Evolutionary conservation across 2,888 invertebrate genomes (phyloP).

Genomic region (Leucophora obtusa): DNA sequence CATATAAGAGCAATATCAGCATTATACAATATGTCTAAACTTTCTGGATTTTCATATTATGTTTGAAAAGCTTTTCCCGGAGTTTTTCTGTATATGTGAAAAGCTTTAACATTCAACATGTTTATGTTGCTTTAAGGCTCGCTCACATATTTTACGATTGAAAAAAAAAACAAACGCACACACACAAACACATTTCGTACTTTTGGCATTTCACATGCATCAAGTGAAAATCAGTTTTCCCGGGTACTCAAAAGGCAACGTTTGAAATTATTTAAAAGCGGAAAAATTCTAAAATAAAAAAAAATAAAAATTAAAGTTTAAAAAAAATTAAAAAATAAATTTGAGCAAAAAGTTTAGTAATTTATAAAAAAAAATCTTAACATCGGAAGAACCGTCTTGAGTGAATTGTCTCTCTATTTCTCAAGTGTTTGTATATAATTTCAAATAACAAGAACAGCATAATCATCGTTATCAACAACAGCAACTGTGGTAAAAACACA

Average conservation of each 20-base stretch:
- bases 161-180: background rate
- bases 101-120: constrained; percentile 60
- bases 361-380: background rate
- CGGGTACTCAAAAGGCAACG: constrained; percentile 77
- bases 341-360: background rate
- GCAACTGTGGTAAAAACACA: constrained; percentile 1
- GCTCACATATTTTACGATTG: constrained; percentile 8
- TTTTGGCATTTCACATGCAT: constrained; percentile 72
- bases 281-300: constrained; percentile 12
- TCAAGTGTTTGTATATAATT: background rate
- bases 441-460: too few relatives aligned
- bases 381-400: background rate
- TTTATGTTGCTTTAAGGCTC: constrained; percentile 48
- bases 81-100: constrained; percentile 44
- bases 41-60: constrained; percentile 37
- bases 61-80: constrained; percentile 57
- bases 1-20: too few relatives aligned
- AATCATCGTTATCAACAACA: background rate
- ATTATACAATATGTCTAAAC: background rate
- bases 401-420: constrained; percentile 11
- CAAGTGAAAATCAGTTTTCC: constrained; percentile 79
- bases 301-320: constrained; percentile 2
- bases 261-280: constrained; percentile 63
- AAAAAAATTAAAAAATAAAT: constrained; percentile 16
- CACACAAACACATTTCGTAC: constrained; percentile 35